Percentiles rank a stretch among this genome's conserved stretches.
Conservation (phyloP, 2,113 vertebrate genomes). For the rabbit (Oryctolagus cuniculus) region DNA sequence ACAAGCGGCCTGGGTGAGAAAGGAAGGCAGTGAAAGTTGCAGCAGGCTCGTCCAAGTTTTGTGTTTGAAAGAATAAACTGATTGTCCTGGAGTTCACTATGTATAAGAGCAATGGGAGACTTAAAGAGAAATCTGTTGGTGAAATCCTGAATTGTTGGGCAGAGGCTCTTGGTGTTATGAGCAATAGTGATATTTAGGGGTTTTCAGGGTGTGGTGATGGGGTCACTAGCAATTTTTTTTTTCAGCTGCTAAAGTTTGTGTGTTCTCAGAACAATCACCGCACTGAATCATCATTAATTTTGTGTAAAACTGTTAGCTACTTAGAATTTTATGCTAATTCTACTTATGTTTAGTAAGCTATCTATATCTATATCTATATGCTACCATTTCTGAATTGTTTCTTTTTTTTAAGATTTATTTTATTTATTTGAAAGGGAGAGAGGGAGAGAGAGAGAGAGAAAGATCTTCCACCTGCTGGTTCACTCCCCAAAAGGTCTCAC, state of each 20-base stretch:
- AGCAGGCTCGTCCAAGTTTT: slow-evolving; percentile 10
- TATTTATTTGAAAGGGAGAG: too few relatives aligned
- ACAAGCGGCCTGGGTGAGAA: not conserved
- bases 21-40: not conserved
- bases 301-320: slow-evolving; percentile 12
- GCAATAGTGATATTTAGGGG: not conserved
- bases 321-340: slow-evolving; percentile 37
- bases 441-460: too few relatives aligned
- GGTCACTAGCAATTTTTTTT: not conserved
- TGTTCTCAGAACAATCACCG: not conserved
- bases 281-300: not conserved
- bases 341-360: slow-evolving; percentile 42
- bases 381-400: not conserved
- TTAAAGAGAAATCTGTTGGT: slow-evolving; percentile 2
- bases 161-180: not conserved
- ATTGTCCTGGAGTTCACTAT: not conserved
- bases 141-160: not conserved
- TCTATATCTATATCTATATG: slow-evolving; percentile 21
- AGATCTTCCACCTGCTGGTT: too few relatives aligned
- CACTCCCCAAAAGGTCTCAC: too few relatives aligned
- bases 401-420: not conserved
- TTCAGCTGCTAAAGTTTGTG: slow-evolving; percentile 4
- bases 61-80: slow-evolving; percentile 27
- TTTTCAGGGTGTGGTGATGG: not conserved
- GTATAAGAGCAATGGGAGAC: not conserved